Evolutionary conservation across 2,888 invertebrate genomes (phyloP).

Genomic region (Orchesellides sinensis): DNA sequence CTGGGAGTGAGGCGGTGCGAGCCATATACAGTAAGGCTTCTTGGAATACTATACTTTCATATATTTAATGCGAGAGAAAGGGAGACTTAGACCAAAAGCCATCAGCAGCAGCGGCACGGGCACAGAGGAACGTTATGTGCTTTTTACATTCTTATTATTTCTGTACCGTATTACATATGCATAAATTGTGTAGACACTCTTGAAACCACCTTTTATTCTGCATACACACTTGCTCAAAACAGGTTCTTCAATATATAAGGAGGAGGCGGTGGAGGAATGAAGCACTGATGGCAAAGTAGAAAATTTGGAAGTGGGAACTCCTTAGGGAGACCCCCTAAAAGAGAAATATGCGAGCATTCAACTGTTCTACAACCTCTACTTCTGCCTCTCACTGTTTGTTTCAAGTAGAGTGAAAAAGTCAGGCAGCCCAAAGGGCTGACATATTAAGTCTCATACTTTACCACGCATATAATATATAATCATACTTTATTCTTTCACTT

Average conservation of each 20-base stretch:
- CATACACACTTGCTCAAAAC: not conserved
- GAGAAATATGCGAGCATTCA: slow-evolving; percentile 20
- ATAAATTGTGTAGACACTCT: too few relatives aligned
- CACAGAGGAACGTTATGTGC: too few relatives aligned
- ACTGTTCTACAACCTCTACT: not conserved
- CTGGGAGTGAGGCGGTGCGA: slow-evolving; percentile 7
- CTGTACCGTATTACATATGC: too few relatives aligned
- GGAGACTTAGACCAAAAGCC: not conserved
- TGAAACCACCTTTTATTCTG: not conserved
- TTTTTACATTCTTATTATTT: too few relatives aligned
- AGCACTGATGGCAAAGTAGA: not conserved
- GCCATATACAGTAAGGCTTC: not conserved
- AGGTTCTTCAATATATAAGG: not conserved
- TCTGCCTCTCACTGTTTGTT: not conserved
- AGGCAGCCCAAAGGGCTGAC: slow-evolving; percentile 20
- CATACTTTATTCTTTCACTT: too few relatives aligned
- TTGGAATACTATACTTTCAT: too few relatives aligned
- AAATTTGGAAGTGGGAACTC: slow-evolving; percentile 6
- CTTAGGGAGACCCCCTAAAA: slow-evolving; percentile 6
- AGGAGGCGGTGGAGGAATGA: not conserved
- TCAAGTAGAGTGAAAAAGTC: slow-evolving; percentile 9
- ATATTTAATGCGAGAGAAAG: not conserved
- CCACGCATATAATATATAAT: not conserved
- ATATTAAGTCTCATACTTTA: slow-evolving; percentile 12
- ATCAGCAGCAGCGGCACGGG: not conserved